Conservation (phyloP, 1,140 invertebrate species). For the Nebria ingens region DNA sequence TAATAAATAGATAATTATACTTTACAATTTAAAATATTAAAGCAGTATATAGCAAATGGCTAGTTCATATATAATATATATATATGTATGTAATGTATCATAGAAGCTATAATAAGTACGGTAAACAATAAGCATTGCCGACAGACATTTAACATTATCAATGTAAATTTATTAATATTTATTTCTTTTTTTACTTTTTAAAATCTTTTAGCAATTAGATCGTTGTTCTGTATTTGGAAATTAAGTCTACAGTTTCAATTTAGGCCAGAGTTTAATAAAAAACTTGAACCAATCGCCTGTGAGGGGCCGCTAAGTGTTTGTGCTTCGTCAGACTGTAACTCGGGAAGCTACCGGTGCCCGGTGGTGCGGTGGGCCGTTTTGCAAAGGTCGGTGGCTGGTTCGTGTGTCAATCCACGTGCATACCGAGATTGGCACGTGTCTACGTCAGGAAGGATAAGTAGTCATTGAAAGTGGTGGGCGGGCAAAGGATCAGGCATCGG, state of each 20-base stretch:
- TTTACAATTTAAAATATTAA: conserved; percentile 22
- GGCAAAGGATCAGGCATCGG: neutral
- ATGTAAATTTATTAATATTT: no score
- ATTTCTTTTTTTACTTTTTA: conserved; percentile 17
- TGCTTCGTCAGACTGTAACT: conserved; percentile 9
- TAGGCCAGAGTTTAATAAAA: conserved; percentile 32
- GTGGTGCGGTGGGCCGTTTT: conserved; percentile 20
- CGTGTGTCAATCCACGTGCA: neutral
- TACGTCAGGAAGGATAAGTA: conserved; percentile 1
- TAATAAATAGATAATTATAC: conserved; percentile 21
- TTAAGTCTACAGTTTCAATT: conserved; percentile 37
- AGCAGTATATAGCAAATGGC: conserved; percentile 26
- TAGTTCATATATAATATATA: conserved; percentile 19
- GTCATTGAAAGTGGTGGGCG: neutral
- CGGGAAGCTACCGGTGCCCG: conserved; percentile 1
- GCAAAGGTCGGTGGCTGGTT: conserved; percentile 8
- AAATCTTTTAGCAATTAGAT: conserved; percentile 16
- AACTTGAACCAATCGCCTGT: conserved; percentile 12
- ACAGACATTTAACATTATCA: conserved; percentile 32
- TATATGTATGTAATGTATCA: conserved; percentile 19
- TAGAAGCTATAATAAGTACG: conserved; percentile 29
- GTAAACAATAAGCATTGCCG: conserved; percentile 31
- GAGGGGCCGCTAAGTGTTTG: conserved; percentile 5
- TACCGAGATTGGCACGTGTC: neutral
- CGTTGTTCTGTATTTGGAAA: conserved; percentile 35